phyloP scores from a whole-genome alignment of 2,113 vertebrate genomes.

The Bubo scandiacus region DNA sequence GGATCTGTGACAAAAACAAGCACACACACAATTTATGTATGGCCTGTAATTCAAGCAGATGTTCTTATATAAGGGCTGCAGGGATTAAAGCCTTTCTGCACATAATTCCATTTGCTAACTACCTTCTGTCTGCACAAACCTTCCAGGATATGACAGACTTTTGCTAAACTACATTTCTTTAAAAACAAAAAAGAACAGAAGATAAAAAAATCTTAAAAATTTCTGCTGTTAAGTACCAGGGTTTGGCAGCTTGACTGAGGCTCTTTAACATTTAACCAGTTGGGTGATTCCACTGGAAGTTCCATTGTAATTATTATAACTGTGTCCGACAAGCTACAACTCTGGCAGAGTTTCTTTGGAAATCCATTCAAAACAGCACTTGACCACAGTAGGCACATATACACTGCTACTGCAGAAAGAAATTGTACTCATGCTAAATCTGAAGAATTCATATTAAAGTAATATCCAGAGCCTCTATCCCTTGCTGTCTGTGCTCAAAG shows the following conservation, averaged over 20 bases:
- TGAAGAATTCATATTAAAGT: background rate
- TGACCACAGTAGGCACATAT: background rate
- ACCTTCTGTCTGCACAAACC: conserved; percentile 75
- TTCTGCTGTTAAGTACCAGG: background rate
- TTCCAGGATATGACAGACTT: conserved; percentile 63
- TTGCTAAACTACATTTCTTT: conserved; percentile 64
- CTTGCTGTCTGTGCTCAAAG: background rate
- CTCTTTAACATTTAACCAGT: background rate
- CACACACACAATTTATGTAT: conserved; percentile 80
- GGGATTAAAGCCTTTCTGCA: conserved; percentile 81
- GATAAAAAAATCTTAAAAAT: background rate
- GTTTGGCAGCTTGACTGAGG: background rate
- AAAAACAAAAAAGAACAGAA: background rate
- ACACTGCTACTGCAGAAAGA: background rate
- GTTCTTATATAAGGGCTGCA: conserved; percentile 81
- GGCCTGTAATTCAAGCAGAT: conserved; percentile 89
- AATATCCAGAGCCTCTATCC: background rate
- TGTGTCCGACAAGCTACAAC: background rate
- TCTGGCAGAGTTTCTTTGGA: background rate
- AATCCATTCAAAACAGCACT: background rate
- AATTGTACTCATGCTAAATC: background rate
- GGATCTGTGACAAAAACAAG: conserved; percentile 86
- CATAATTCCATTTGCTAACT: conserved; percentile 84
- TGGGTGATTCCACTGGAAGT: background rate
- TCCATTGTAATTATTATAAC: background rate